A percentile compares a stretch with the other conserved stretches of the same genome.
Evolutionary conservation across 1,140 invertebrate genomes (phyloP).

Genomic region (Macrocentrus cingulum): DNA sequence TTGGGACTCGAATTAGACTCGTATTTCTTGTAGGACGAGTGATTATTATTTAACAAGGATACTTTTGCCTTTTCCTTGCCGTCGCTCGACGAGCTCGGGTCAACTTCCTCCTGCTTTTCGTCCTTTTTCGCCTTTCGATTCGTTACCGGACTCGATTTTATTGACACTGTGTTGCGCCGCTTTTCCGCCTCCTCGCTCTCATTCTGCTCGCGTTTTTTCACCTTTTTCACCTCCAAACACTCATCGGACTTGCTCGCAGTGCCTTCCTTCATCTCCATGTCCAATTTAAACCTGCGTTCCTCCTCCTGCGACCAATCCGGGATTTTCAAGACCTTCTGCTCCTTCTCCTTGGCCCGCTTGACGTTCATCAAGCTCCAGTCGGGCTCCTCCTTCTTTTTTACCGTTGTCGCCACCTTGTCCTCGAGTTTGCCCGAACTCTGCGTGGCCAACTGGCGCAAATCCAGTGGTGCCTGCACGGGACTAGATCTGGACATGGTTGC

Average conservation of each 20-base stretch:
- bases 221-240: constrained; percentile 16
- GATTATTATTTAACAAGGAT: constrained; percentile 30
- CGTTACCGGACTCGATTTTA: constrained; percentile 38
- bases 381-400: constrained; percentile 33
- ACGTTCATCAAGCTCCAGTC: constrained; percentile 45
- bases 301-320: constrained; percentile 48
- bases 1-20: constrained; percentile 47
- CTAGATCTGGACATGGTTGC: constrained; percentile 55
- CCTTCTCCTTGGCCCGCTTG: constrained; percentile 41
- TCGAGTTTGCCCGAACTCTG: constrained; percentile 35
- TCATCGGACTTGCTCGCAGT: constrained; percentile 32
- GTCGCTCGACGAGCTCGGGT: constrained; percentile 13
- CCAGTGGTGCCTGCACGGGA: constrained; percentile 62
- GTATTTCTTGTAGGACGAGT: constrained; percentile 47
- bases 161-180: constrained; percentile 25
- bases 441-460: constrained; percentile 59
- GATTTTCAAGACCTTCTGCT: constrained; percentile 39
- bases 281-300: constrained; percentile 45
- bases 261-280: constrained; percentile 43
- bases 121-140: constrained; percentile 46
- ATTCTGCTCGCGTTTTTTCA: constrained; percentile 21
- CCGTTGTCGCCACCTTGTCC: constrained; percentile 18
- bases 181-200: constrained; percentile 26
- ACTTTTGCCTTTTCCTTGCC: not conserved
- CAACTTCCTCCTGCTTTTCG: constrained; percentile 40